A percentile compares a stretch with the other conserved stretches of the same genome.
Evolutionary conservation across 2,888 invertebrate species (phyloP).

Genomic region (Catocala fraxini): DNA sequence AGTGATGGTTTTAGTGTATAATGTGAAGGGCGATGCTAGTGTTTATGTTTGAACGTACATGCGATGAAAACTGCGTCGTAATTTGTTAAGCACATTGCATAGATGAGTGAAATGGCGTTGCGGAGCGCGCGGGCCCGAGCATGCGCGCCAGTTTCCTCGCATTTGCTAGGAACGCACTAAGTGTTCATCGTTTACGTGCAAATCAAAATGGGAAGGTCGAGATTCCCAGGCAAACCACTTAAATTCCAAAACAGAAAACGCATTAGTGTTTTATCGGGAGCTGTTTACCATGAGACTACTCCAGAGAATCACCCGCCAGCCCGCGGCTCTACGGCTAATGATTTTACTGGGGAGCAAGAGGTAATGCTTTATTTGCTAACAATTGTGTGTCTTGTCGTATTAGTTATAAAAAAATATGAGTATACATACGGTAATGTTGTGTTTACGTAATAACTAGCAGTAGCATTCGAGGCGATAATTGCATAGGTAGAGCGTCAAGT

Average conservation of each 20-base stretch:
- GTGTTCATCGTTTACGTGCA: constrained; percentile 86
- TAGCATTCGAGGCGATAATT: constrained; percentile 67
- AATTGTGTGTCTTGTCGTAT: constrained; percentile 52
- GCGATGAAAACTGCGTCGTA: constrained; percentile 84
- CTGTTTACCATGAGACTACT: constrained; percentile 85
- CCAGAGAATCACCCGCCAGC: constrained; percentile 80
- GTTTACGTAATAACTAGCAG: constrained; percentile 82
- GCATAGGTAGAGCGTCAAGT: constrained; percentile 58
- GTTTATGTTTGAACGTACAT: constrained; percentile 76
- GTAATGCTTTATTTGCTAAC: constrained; percentile 69
- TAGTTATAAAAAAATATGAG: constrained; percentile 57
- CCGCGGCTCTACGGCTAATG: constrained; percentile 78
- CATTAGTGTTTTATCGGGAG: constrained; percentile 92
- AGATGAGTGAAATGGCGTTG: constrained; percentile 87
- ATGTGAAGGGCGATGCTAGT: constrained; percentile 79
- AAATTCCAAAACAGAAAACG: constrained; percentile 95
- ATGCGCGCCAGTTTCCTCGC: constrained; percentile 86
- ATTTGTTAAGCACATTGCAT: constrained; percentile 85
- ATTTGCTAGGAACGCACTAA: constrained; percentile 85
- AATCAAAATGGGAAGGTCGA: constrained; percentile 92
- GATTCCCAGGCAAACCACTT: constrained; percentile 96
- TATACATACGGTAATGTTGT: constrained; percentile 69
- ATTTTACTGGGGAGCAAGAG: constrained; percentile 85
- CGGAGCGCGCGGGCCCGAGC: constrained; percentile 86
- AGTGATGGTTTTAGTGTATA: constrained; percentile 81